Evolutionary conservation across 2,888 invertebrate genomes (phyloP), one percentile per base, ranked within the genome.

Genomic region (Subacronicta megacephala): DNA sequence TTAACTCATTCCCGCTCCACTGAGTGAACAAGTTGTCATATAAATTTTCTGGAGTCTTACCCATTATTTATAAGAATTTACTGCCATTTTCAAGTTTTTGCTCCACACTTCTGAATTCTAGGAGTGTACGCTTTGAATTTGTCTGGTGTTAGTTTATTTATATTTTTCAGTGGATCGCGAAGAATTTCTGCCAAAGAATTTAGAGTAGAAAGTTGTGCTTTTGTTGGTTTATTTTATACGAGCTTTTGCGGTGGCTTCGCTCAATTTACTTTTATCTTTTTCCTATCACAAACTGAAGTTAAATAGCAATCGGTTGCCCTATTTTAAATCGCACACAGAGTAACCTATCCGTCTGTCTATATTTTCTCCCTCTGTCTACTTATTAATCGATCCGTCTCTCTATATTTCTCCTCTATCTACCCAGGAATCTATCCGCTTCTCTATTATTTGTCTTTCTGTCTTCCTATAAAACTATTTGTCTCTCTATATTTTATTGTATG

Each of bases 61-160:
- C 60, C 70, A 67, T 73, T 70, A 73, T 76, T 75, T 75, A 70
- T 58, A 62, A 73, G 40, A 76, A 76, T 76, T 73, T 73, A 75
- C 62, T 62, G 56, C 51, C 16, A 36, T 40, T 61, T 43, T 70
- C 44, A 73, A 73, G 62, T 68, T 75, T 72, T 73, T 65, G 58
- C 54, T 61, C 45, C 62, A 44, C 52, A 72, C 55, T 74, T 74
- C 57, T 62, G 61, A 61, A 75, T 74, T 75, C 73, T 29, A 33
- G 23, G 49, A 59, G 58, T 43, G 69, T 62, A 29, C 72, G 37
- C 44, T 41, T 72, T 61, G 42, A 62, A 62, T 74, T 62, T 72
- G 52, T 72, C 58, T 62, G 38, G n/a, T 36, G 35, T 31, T 55
- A 31, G 2, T 59, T 52, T 53, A 36, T 64, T 59, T 62, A 40